phyloP scores from a whole-genome alignment of 2,888 invertebrate genomes.

The Polyommatus icarus region DNA sequence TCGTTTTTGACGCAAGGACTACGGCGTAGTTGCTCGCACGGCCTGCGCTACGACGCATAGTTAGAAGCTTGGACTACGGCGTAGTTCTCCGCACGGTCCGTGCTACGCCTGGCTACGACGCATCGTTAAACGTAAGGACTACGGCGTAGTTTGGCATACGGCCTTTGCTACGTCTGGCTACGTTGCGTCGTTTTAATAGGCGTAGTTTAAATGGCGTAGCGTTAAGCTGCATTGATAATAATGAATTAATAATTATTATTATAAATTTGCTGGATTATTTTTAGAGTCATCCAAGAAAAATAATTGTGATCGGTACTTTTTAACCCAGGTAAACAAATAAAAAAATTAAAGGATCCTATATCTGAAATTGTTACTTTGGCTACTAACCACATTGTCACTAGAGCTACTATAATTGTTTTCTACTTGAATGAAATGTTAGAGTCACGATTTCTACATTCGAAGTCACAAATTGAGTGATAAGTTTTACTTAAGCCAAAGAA shows the following conservation, averaged over 20 bases:
- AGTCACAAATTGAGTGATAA: background rate
- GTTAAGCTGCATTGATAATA: background rate
- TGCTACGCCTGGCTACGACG: background rate
- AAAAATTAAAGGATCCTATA: background rate
- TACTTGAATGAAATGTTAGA: constrained; percentile 37
- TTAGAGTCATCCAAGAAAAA: background rate
- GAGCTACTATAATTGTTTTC: background rate
- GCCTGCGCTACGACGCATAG: background rate
- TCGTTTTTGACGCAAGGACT: background rate
- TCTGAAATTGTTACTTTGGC: background rate
- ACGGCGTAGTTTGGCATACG: background rate
- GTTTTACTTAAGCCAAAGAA: background rate
- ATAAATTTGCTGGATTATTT: too few species aligned
- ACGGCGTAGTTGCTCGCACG: background rate
- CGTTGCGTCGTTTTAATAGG: background rate
- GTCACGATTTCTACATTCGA: constrained; percentile 51
- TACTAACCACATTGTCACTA: constrained; percentile 16
- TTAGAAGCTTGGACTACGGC: background rate
- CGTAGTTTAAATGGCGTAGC: background rate
- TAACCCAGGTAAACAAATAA: background rate
- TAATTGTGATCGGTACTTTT: background rate
- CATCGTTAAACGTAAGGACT: background rate
- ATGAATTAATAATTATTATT: too few species aligned
- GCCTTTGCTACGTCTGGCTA: background rate
- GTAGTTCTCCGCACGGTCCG: background rate